Evolutionary conservation across 2,888 invertebrate species (phyloP), one percentile per base, ranked within the genome.

Genomic region (Automeris io): DNA sequence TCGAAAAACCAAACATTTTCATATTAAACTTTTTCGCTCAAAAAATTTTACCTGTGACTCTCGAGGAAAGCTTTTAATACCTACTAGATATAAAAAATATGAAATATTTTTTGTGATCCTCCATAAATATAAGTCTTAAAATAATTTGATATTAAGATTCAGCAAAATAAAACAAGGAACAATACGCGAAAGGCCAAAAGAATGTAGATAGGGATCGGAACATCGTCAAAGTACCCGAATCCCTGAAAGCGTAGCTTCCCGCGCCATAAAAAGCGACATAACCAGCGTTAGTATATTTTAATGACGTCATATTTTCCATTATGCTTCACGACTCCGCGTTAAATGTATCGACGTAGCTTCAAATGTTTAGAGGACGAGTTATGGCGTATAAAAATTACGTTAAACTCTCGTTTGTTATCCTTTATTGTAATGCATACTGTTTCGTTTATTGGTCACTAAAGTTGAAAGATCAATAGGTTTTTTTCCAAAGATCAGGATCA

Each of bases 261-360:
- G 39, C 41, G 47, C 51, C 57, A 61, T 70, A 65, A 70, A 67
- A 62, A 54, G 29, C 48, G 46, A 49, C 57, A 55, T 63, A 56
- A 57, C 54, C 45, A 49, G 51, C 57, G 54, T 49, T 57, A 47
- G 45, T 35, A 49, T 48, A 46, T 47, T 63, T 69, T 66, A 65
- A 71, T 63, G 61, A 57, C 57, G 53, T 56, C 55, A 66, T 63
- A 66, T 65, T 65, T 67, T 63, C 59, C 61, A 61, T 56, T 57
- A 61, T 64, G 58, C 62, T 66, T 60, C 45, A 55, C 53, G 50
- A 59, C 48, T 53, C 51, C 54, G 34, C 54, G 54, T 64, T 59
- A 62, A 61, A 61, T 48, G 48, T 57, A 63, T 64, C 58, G 62
- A 61, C 52, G 54, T 46, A 51, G 46, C 48, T 49, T 42, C 42